Evolutionary conservation across 2,888 invertebrate genomes (phyloP).

Genomic region (Choreutis nemorana): DNA sequence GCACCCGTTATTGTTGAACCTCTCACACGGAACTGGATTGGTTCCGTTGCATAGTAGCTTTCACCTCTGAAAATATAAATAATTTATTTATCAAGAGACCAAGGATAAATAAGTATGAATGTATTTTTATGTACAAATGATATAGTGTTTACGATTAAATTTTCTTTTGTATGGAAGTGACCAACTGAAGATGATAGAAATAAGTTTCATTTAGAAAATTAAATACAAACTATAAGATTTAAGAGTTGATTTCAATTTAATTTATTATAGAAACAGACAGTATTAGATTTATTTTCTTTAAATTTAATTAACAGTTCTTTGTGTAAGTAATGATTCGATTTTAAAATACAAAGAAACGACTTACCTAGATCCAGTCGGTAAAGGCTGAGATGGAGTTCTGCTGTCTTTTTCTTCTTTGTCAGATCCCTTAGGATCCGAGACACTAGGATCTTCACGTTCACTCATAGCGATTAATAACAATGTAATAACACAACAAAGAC

Average conservation of each 20-base stretch:
- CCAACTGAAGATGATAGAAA: too few relatives aligned
- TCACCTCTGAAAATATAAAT: constrained; percentile 13
- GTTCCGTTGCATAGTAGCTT: constrained; percentile 47
- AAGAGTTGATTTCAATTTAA: too few relatives aligned
- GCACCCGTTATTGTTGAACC: constrained; percentile 70
- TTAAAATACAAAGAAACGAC: constrained; percentile 6
- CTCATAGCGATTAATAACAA: constrained; percentile 31
- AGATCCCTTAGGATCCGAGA: constrained; percentile 29
- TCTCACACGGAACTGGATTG: constrained; percentile 64
- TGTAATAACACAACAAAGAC: constrained; percentile 21
- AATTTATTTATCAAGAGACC: background rate
- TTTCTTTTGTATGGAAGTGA: too few relatives aligned
- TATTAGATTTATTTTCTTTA: background rate
- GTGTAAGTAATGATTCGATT: constrained; percentile 4
- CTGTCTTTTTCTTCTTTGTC: constrained; percentile 27
- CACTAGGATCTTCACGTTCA: constrained; percentile 39
- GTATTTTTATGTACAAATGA: too few relatives aligned
- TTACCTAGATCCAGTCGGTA: constrained; percentile 43
- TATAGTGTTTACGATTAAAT: too few relatives aligned
- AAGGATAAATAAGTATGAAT: too few relatives aligned
- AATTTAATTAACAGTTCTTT: background rate
- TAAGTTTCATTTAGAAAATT: too few relatives aligned
- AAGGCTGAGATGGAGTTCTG: constrained; percentile 32
- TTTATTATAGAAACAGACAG: background rate
- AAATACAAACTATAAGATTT: too few relatives aligned